Percentiles rank a stretch among this genome's conserved stretches.
These are phyloP conservation scores for Malurus leucopterus DNA, from an alignment of 2,797 vertebrate genomes.

Conservation along the genomic window DNA sequence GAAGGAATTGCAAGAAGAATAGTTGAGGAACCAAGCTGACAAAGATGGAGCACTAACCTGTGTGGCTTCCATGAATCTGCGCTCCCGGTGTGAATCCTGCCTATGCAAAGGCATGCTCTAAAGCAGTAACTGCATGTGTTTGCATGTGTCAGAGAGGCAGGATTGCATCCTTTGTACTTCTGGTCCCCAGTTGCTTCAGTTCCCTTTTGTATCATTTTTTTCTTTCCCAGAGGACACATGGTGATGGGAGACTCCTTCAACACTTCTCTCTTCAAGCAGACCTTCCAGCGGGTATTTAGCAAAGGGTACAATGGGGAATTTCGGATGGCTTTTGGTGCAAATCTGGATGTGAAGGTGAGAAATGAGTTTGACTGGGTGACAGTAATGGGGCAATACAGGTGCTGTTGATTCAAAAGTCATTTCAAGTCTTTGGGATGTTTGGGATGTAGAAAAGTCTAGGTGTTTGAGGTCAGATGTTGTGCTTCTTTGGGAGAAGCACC, in stretches of 20 bases:
- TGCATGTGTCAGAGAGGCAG: background rate
- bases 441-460: background rate
- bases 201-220: background rate
- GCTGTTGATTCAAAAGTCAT: background rate
- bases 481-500: background rate
- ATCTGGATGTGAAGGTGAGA: constrained; percentile 89
- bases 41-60: background rate
- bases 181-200: background rate
- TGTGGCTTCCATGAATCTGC: background rate
- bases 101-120: background rate
- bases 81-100: background rate
- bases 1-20: background rate
- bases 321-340: constrained; percentile 92
- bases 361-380: background rate
- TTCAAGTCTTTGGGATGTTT: background rate
- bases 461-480: background rate
- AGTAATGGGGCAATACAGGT: background rate
- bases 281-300: constrained; percentile 93
- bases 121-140: constrained; percentile 15
- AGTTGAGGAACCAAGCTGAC: background rate
- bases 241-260: constrained; percentile 98
- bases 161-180: background rate
- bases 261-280: constrained; percentile 97
- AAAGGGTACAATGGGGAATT: constrained; percentile 91
- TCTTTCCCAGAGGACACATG: constrained; percentile 84